A percentile compares a stretch with the other conserved stretches of the same genome.
These are phyloP conservation scores for Scartelaos histophorus DNA, from an alignment of 2,113 vertebrate species.

Conservation along the genomic window DNA sequence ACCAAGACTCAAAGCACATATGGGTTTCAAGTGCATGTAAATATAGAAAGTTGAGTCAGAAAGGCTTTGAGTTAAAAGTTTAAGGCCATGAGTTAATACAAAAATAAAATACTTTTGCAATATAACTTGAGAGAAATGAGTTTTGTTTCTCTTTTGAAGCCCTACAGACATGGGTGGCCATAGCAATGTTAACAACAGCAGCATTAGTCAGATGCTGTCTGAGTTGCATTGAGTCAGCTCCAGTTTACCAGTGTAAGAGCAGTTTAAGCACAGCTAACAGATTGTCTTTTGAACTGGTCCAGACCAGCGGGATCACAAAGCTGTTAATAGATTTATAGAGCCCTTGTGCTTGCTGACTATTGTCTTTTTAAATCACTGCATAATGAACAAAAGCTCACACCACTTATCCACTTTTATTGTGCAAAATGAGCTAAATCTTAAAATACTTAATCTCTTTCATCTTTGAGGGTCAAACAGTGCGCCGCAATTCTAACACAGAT, in stretches of 20 bases:
- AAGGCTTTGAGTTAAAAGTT: background rate
- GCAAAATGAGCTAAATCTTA: slow-evolving; percentile 85
- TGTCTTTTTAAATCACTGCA: slow-evolving; percentile 87
- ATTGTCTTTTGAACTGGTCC: slow-evolving; percentile 86
- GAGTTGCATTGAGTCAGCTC: background rate
- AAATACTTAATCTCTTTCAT: slow-evolving; percentile 91
- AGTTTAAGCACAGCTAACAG: slow-evolving; percentile 77
- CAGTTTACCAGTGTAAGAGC: slow-evolving; percentile 25
- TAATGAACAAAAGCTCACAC: slow-evolving; percentile 91
- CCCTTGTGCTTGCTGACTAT: slow-evolving; percentile 91
- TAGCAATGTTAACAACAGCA: background rate
- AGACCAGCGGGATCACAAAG: slow-evolving; percentile 89
- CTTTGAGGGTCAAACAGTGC: slow-evolving; percentile 62
- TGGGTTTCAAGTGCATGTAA: background rate
- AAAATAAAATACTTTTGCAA: background rate
- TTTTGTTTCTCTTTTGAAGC: background rate
- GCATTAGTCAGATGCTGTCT: background rate
- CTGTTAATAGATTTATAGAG: slow-evolving; percentile 95
- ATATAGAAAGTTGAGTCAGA: background rate
- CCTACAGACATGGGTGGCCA: background rate
- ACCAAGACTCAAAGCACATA: background rate
- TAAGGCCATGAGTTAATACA: background rate
- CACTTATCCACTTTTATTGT: slow-evolving; percentile 83
- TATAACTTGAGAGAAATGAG: background rate
- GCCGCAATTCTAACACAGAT: slow-evolving; percentile 43